Percentiles rank a stretch among this genome's conserved stretches.
phyloP scores from a whole-genome alignment of 2,888 invertebrate species.

The Macaria notata region DNA sequence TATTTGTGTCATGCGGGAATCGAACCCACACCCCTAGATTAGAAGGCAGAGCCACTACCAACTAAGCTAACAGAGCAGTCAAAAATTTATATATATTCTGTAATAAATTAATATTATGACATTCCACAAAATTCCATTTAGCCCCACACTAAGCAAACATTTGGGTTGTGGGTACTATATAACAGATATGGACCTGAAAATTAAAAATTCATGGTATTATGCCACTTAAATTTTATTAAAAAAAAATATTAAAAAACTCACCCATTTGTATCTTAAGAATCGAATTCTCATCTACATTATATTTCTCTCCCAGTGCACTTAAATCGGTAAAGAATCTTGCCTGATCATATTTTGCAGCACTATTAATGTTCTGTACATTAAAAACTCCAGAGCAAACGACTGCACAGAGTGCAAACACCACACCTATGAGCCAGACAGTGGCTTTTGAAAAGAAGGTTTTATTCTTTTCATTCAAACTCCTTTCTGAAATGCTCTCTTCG shows the following conservation, averaged over 20 bases:
- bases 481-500: not conserved
- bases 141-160: not conserved
- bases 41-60: no score
- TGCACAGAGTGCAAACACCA: slow-evolving; percentile 1
- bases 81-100: no score
- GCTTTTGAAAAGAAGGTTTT: not conserved
- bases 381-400: not conserved
- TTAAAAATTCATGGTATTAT: not conserved
- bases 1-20: no score
- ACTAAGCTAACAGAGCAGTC: no score
- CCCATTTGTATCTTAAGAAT: slow-evolving; percentile 64
- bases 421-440: not conserved
- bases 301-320: slow-evolving; percentile 53
- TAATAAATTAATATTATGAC: not conserved
- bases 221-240: not conserved
- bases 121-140: not conserved
- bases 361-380: slow-evolving; percentile 3
- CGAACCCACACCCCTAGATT: no score
- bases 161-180: not conserved
- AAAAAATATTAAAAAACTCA: slow-evolving; percentile 36
- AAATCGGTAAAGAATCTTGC: slow-evolving; percentile 58
- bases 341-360: slow-evolving; percentile 44
- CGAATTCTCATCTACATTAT: slow-evolving; percentile 56
- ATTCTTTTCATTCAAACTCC: not conserved
- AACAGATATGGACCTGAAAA: not conserved